Conservation (phyloP, 2,113 vertebrate species). For the Mellivora capensis region DNA sequence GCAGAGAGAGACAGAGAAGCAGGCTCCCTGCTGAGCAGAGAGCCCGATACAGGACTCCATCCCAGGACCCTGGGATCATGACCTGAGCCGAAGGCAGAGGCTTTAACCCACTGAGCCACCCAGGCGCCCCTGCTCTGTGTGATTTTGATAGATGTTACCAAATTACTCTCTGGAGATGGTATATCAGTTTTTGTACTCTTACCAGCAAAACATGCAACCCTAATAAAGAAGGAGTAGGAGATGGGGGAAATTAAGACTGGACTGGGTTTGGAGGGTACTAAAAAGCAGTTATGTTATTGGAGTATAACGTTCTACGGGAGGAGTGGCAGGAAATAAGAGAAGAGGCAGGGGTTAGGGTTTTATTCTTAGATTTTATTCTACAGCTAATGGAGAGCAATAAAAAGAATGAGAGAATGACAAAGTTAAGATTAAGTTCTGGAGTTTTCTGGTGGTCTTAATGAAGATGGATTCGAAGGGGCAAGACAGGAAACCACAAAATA, state of each 20-base stretch:
- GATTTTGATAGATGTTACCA: conserved; percentile 3
- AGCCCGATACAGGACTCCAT: too few species aligned
- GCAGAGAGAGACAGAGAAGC: too few species aligned
- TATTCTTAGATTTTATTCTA: neutral
- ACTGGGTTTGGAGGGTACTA: neutral
- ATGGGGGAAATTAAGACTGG: neutral
- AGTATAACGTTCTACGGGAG: neutral
- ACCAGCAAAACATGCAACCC: neutral
- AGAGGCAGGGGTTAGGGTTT: neutral
- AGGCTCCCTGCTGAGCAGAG: too few species aligned
- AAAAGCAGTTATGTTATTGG: neutral
- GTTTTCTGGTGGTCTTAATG: neutral
- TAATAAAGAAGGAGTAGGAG: neutral
- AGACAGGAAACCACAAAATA: neutral
- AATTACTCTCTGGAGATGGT: neutral
- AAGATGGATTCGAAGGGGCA: neutral
- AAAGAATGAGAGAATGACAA: neutral
- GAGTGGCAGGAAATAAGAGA: neutral
- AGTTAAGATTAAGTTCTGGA: neutral
- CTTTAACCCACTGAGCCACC: too few species aligned
- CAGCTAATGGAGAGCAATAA: neutral
- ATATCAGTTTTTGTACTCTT: neutral
- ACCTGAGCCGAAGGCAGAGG: too few species aligned
- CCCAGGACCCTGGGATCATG: too few species aligned
- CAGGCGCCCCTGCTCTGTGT: neutral